A percentile compares a stretch with the other conserved stretches of the same genome.
phyloP scores from a whole-genome alignment of 1,140 invertebrate genomes.

The Prorops nasuta region DNA sequence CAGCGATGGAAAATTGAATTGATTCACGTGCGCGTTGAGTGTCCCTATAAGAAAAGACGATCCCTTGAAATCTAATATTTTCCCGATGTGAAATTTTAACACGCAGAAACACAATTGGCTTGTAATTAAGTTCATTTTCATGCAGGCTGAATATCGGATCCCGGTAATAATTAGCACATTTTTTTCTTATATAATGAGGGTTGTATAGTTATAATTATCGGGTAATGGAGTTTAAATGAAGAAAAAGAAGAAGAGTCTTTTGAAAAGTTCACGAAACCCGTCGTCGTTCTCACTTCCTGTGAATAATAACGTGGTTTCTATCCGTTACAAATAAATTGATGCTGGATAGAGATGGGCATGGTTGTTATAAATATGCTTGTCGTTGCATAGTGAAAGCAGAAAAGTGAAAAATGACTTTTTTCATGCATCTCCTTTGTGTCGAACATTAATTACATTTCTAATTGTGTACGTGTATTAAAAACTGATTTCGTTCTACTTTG shows the following conservation, averaged over 20 bases:
- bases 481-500: too few relatives aligned
- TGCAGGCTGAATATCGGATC: too few relatives aligned
- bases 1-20: slow-evolving; percentile 38
- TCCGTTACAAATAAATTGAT: slow-evolving; percentile 15
- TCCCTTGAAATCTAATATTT: background rate
- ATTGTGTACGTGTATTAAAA: background rate
- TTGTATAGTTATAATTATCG: too few relatives aligned
- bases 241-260: background rate
- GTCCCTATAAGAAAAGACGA: slow-evolving; percentile 21
- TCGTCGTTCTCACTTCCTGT: slow-evolving; percentile 39
- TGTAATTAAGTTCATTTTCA: too few relatives aligned
- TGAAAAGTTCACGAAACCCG: background rate
- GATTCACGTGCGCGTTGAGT: slow-evolving; percentile 11
- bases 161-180: too few relatives aligned
- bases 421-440: background rate
- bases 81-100: too few relatives aligned
- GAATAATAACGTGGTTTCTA: slow-evolving; percentile 37
- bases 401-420: slow-evolving; percentile 17
- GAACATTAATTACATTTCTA: background rate
- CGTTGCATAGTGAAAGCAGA: slow-evolving; percentile 25
- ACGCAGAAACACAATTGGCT: too few relatives aligned
- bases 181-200: too few relatives aligned
- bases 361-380: slow-evolving; percentile 8
- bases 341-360: slow-evolving; percentile 12
- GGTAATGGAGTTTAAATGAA: too few relatives aligned